Evolutionary conservation across 2,888 invertebrate genomes (phyloP), one percentile per base, ranked within the genome.

Genomic region (Drosophila yooni): DNA sequence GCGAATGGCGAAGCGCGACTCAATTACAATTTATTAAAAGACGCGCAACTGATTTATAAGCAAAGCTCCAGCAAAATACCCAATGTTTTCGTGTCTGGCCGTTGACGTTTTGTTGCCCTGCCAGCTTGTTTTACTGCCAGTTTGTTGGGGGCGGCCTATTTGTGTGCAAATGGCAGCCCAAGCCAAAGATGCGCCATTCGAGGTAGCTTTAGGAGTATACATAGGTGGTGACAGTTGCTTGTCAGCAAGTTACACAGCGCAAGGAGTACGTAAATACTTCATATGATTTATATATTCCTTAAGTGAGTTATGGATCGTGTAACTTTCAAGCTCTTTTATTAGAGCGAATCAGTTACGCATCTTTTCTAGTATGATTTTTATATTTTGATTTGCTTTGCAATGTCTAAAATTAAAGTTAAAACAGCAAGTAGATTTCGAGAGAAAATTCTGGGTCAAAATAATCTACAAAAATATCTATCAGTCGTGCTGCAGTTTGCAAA

Each of bases 1-100:
- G 85, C 83, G 74, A 82, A 83, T 86, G 79, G 79, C 79, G 77
- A 80, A 80, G 86, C 88, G 91, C 91, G 88, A 91, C 91, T 91
- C 92, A 91, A 91, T 88, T 88, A 88, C 88, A 88, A 89, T 88
- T 88, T 88, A 89, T 88, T 88, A 88, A 88, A 88, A 88, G 86
- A 76, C 86, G 88, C 86, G 62, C 86, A 86, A 87, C 89, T 88
- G 88, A 88, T 88, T 88, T 88, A 88, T 88, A 88, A 83, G 82
- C 88, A 46, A 38, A 72, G 66, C 56, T 52, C 27, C 60, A 43
- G 43, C 56, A 62, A 31, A 38, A 66, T 50, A 67, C 51, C 69
- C 64, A 73, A 79, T 71, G 81, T 79, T 83, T 70, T 83, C 86
- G 79, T 88, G 79, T 85, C 80, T 77, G 70, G 57, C 56, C 53